These are phyloP conservation scores for Chrysochloris asiatica DNA, from an alignment of 2,113 vertebrate genomes.

Conservation along the genomic window DNA sequence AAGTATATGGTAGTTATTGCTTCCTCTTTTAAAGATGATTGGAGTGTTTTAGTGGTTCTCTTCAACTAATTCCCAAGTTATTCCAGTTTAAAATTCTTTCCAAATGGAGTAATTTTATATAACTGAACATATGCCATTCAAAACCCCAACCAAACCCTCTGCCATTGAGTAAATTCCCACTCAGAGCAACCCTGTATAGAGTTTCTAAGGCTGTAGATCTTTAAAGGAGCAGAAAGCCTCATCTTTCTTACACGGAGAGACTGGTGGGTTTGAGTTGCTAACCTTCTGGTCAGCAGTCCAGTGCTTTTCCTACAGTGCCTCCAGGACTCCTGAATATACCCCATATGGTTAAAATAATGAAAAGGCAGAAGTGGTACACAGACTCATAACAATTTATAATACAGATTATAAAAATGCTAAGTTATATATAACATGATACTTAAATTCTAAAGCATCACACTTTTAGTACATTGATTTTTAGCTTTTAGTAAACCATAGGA, in stretches of 20 bases:
- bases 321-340: no score
- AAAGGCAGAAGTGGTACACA: not conserved
- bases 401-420: constrained; percentile 21
- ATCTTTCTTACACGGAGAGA: no score
- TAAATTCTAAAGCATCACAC: not conserved
- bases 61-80: constrained; percentile 17
- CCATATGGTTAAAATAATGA: constrained; percentile 6
- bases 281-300: no score
- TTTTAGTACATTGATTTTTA: constrained; percentile 2
- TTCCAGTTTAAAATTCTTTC: not conserved
- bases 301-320: no score
- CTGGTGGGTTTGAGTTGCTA: no score
- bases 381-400: not conserved
- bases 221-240: no score
- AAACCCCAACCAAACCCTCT: no score
- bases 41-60: constrained; percentile 2
- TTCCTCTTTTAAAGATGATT: not conserved
- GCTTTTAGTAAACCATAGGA: not conserved
- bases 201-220: no score
- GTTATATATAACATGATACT: not conserved
- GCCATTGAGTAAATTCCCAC: no score
- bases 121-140: not conserved
- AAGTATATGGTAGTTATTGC: not conserved
- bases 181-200: no score
- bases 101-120: constrained; percentile 10